Evolutionary conservation across 2,888 invertebrate genomes (phyloP).

Genomic region (Drosophila subsilvestris): DNA sequence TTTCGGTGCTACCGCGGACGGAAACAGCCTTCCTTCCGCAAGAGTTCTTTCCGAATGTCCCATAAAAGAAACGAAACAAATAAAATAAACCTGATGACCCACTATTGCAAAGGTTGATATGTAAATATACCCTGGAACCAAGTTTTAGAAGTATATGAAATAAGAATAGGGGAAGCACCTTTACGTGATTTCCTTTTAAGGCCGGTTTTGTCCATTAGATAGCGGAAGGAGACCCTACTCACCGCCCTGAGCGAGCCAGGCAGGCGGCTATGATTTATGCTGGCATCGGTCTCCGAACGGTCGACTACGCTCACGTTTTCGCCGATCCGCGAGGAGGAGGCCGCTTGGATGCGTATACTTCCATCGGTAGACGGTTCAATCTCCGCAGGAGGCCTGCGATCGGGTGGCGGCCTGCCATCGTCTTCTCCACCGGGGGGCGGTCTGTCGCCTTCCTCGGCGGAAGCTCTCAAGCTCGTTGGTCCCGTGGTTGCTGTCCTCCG

Average conservation of each 20-base stretch:
- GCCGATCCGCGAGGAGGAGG: neutral
- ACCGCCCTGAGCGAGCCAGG: neutral
- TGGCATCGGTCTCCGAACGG: slow-evolving; percentile 16
- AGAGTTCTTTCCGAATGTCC: neutral
- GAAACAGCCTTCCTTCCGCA: neutral
- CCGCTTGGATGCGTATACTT: neutral
- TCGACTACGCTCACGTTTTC: neutral
- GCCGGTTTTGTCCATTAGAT: slow-evolving; percentile 9
- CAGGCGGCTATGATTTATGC: slow-evolving; percentile 22
- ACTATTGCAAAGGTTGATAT: too few relatives aligned
- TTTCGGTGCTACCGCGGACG: neutral
- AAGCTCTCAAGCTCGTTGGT: slow-evolving; percentile 37
- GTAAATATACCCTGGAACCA: too few relatives aligned
- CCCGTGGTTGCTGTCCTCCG: slow-evolving; percentile 66
- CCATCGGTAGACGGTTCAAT: neutral
- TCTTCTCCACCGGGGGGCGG: neutral
- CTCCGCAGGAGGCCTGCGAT: neutral
- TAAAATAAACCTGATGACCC: too few relatives aligned
- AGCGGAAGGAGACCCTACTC: neutral
- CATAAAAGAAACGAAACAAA: neutral
- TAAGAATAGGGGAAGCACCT: slow-evolving; percentile 15
- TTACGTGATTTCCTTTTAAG: slow-evolving; percentile 16
- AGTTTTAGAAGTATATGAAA: neutral
- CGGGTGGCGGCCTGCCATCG: slow-evolving; percentile 1
- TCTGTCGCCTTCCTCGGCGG: slow-evolving; percentile 25